phyloP scores from a whole-genome alignment of 2,113 vertebrate species.

The Sterna hirundo region DNA sequence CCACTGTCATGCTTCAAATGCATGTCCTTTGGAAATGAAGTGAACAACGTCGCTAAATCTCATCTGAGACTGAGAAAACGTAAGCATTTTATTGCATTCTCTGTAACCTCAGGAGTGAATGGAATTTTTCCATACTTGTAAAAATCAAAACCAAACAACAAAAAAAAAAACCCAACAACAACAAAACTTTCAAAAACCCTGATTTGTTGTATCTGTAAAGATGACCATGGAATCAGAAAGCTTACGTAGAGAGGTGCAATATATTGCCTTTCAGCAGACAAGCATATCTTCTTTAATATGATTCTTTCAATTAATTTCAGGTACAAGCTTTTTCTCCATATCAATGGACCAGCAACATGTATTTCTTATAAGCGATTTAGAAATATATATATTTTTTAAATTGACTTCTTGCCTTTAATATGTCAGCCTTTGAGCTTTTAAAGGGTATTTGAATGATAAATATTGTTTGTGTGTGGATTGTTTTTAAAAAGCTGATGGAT shows the following conservation, averaged over 20 bases:
- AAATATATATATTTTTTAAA: not conserved
- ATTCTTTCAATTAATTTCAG: slow-evolving; percentile 12
- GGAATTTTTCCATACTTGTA: not conserved
- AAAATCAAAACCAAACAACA: not conserved
- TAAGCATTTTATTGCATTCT: slow-evolving; percentile 8
- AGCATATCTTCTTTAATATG: not conserved
- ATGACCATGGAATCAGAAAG: not conserved
- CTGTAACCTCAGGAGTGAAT: slow-evolving; percentile 8
- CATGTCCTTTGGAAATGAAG: not conserved
- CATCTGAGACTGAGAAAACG: not conserved
- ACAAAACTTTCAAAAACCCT: not conserved
- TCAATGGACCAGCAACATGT: not conserved
- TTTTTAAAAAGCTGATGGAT: not conserved
- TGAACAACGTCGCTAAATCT: not conserved
- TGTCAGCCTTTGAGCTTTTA: slow-evolving; percentile 4
- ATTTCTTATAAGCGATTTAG: not conserved
- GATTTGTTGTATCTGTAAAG: not conserved
- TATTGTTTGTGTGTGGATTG: not conserved
- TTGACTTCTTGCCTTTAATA: not conserved
- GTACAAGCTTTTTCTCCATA: not conserved
- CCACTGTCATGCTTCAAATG: not conserved
- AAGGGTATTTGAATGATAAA: slow-evolving; percentile 13
- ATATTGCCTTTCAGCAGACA: not conserved
- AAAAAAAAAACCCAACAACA: not conserved
- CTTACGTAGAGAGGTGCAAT: not conserved